phyloP scores from a whole-genome alignment of 1,140 invertebrate species.

The Panagrolaimus sp. region DNA sequence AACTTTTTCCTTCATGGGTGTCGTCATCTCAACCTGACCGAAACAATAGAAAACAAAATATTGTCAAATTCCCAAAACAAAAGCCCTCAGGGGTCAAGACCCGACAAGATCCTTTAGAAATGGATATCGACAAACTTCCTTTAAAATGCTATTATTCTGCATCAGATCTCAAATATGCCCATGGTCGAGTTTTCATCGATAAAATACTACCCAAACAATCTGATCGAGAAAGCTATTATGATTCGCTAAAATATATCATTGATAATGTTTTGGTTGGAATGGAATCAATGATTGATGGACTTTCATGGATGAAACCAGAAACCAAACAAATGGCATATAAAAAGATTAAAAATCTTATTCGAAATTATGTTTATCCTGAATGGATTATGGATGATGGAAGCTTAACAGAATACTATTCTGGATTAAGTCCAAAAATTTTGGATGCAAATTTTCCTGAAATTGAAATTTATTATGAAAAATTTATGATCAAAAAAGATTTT shows the following conservation, averaged over 20 bases:
- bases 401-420: conserved; percentile 39
- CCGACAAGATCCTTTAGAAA: too few species aligned
- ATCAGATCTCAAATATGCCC: conserved; percentile 4
- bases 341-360: conserved; percentile 48
- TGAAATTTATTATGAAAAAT: too few species aligned
- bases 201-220: conserved; percentile 19
- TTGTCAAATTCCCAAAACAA: too few species aligned
- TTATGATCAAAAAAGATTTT: too few species aligned
- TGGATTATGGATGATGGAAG: conserved; percentile 45
- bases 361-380: conserved; percentile 54
- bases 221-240: conserved; percentile 20
- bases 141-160: too few species aligned
- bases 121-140: too few species aligned
- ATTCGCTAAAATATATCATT: conserved; percentile 27
- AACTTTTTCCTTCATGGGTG: too few species aligned
- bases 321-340: conserved; percentile 47
- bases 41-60: too few species aligned
- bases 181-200: conserved; percentile 27
- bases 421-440: too few species aligned
- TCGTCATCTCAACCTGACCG: too few species aligned
- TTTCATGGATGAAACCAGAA: conserved; percentile 45
- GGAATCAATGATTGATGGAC: conserved; percentile 49
- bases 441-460: too few species aligned
- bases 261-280: conserved; percentile 41
- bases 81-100: too few species aligned